A percentile compares a stretch with the other conserved stretches of the same genome.
These are phyloP conservation scores for Eupithecia subumbrata DNA, from an alignment of 2,888 invertebrate species.

Conservation along the genomic window DNA sequence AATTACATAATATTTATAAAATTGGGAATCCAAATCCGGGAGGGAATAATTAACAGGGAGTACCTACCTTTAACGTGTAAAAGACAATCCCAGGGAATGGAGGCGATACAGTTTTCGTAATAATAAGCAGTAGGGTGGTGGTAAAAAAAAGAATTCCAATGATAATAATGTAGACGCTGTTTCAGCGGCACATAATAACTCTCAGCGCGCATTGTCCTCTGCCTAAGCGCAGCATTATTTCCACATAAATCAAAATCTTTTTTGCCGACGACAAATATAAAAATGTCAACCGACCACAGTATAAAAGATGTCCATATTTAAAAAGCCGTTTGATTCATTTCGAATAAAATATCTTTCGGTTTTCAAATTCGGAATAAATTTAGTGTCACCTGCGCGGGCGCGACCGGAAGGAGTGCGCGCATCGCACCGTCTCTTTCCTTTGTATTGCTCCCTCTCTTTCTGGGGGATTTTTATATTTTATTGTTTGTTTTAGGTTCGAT, in stretches of 20 bases:
- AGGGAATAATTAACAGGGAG: not conserved
- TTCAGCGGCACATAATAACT: conserved; percentile 22
- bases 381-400: conserved; percentile 81
- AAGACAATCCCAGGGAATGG: not conserved
- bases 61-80: not conserved
- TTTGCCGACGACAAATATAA: conserved; percentile 81
- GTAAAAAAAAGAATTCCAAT: not conserved
- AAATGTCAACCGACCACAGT: conserved; percentile 78
- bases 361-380: conserved; percentile 84
- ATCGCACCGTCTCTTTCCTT: conserved; percentile 44
- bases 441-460: conserved; percentile 44
- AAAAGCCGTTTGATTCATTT: conserved; percentile 82
- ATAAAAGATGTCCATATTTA: conserved; percentile 82
- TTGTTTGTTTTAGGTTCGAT: conserved; percentile 72
- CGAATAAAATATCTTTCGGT: conserved; percentile 80
- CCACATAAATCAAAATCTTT: conserved; percentile 77
- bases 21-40: not conserved
- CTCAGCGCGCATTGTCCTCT: conserved; percentile 35
- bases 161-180: not conserved
- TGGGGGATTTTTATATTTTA: conserved; percentile 58
- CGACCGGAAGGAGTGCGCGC: conserved; percentile 77
- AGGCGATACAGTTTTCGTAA: not conserved
- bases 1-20: not conserved
- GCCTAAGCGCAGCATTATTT: conserved; percentile 71
- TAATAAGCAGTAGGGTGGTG: not conserved